Percentiles rank a stretch among this genome's conserved stretches.
Evolutionary conservation across 64 coral and sea anemone genomes (phyloP).

Genomic region (Porites lutea): DNA sequence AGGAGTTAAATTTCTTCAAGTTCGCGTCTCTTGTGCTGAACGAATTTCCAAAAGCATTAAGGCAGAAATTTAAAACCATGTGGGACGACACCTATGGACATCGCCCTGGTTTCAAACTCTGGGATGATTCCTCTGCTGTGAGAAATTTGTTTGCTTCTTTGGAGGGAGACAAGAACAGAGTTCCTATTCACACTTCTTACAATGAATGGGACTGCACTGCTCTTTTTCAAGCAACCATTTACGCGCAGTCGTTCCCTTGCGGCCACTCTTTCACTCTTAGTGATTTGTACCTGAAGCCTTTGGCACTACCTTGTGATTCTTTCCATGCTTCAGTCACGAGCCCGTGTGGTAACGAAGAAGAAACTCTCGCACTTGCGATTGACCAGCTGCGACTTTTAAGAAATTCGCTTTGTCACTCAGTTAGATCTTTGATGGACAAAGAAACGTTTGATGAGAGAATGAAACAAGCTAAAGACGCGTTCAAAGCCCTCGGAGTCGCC

Average conservation of each 20-base stretch:
- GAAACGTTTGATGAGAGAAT: background rate
- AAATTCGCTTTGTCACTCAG: background rate
- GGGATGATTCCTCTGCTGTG: too few relatives aligned
- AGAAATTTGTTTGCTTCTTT: too few relatives aligned
- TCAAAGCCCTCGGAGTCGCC: background rate
- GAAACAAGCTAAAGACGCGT: conserved; percentile 14
- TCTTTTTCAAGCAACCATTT: conserved; percentile 14
- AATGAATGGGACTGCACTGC: conserved; percentile 16
- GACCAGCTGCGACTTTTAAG: conserved; percentile 9
- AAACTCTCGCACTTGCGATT: background rate
- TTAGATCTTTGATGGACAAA: background rate
- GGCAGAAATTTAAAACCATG: too few relatives aligned
- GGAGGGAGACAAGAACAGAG: background rate
- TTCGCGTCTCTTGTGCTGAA: too few relatives aligned
- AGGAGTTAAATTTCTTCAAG: too few relatives aligned
- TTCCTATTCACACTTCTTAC: background rate
- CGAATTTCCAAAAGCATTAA: too few relatives aligned
- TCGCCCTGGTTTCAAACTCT: too few relatives aligned
- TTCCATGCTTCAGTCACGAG: conserved; percentile 6
- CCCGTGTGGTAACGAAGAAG: background rate
- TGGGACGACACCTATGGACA: too few relatives aligned
- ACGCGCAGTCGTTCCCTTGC: background rate
- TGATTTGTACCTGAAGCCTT: background rate
- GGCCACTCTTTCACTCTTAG: background rate
- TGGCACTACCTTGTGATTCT: background rate